Base-by-base conservation (phyloP, 2,113 vertebrate species). In the Holacanthus passer region DNA sequence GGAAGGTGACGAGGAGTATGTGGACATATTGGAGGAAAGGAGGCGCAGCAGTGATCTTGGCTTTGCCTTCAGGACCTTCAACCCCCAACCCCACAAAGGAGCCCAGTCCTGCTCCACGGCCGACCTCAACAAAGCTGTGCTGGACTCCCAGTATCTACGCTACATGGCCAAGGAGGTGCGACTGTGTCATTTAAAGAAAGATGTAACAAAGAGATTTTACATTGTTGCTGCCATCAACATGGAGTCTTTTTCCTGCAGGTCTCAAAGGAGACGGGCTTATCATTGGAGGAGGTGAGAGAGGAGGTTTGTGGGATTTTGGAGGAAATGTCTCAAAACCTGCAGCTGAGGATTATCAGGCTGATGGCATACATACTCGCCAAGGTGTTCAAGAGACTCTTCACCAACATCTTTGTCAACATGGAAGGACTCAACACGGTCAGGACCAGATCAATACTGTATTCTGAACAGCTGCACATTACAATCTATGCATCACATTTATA, bases 301-400 rank as follows among this genome's bases (percentile, higher is more conserved):
- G 95, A 97, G 80, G 97, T 95, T 0, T 37, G 4, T 2, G 92
- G 91, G 73, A 96, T 98, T 89, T 72, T 99, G 90, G 95, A 96
- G 70, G 97, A 99, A 85, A 99, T 99, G 98, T 96, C 96, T 67
- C 98, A 99, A 76, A 96, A 96, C 69, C 94, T 99, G 85, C 96
- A 96, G 27, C 85, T 99, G 87, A 93, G 96, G 69, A 91, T 95
- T 63, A 93, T 99, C 78, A 94, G 98, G 27, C 94, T 99, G 91
- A 95, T 99, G 93, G 96, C 92, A 48, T 98, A 96, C 90, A 92
- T 89, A 7, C 27, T 99, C 45, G 97, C 89, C 85, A 99, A 99
- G 92, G 93, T 98, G 90, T 96, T 99, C 87, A 99, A 99, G 88
- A 95, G 94, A 0, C 91, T 99, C 82, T 99, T 97, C 94, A 96